Percentiles rank a stretch among this genome's conserved stretches.
Evolutionary conservation across 1,140 invertebrate species (phyloP).

Genomic region (Pectinophora gossypiella): DNA sequence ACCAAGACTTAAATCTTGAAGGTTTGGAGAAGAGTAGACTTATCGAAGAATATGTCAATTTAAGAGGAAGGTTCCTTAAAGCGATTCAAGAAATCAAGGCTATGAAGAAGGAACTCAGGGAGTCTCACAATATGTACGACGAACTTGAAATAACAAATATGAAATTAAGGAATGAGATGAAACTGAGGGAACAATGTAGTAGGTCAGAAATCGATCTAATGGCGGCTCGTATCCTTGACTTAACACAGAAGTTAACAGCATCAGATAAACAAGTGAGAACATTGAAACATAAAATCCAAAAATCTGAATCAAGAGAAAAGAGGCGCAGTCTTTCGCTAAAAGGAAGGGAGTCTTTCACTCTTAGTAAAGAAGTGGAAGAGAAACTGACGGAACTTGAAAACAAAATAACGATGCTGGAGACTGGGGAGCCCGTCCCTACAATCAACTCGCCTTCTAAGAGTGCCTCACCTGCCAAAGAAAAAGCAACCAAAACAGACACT

Average conservation of each 20-base stretch:
- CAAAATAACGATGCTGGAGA: slow-evolving; percentile 82
- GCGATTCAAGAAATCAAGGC: slow-evolving; percentile 88
- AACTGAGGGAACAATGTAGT: slow-evolving; percentile 81
- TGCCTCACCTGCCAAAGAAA: slow-evolving; percentile 69
- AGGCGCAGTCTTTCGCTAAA: slow-evolving; percentile 88
- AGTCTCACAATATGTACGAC: slow-evolving; percentile 87
- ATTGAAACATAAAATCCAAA: slow-evolving; percentile 86
- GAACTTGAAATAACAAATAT: slow-evolving; percentile 86
- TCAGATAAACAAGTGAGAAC: slow-evolving; percentile 90
- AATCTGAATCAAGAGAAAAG: slow-evolving; percentile 86
- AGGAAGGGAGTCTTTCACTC: slow-evolving; percentile 85
- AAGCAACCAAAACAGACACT: slow-evolving; percentile 70
- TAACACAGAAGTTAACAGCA: slow-evolving; percentile 86
- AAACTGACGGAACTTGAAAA: slow-evolving; percentile 87
- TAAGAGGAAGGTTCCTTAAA: slow-evolving; percentile 86
- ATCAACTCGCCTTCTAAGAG: slow-evolving; percentile 74
- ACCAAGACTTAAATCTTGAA: slow-evolving; percentile 84
- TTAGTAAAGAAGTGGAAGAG: slow-evolving; percentile 88
- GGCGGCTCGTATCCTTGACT: slow-evolving; percentile 89
- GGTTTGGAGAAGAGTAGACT: slow-evolving; percentile 85
- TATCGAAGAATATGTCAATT: slow-evolving; percentile 86
- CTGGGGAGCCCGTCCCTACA: slow-evolving; percentile 51
- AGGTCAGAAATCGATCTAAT: slow-evolving; percentile 86
- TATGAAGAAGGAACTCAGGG: slow-evolving; percentile 88
- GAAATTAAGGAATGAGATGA: slow-evolving; percentile 83